Evolutionary conservation across 92 coral and sea anemone species (phyloP), one percentile per base, ranked within the genome.

Genomic region (Parazoanthus atlanticus): DNA sequence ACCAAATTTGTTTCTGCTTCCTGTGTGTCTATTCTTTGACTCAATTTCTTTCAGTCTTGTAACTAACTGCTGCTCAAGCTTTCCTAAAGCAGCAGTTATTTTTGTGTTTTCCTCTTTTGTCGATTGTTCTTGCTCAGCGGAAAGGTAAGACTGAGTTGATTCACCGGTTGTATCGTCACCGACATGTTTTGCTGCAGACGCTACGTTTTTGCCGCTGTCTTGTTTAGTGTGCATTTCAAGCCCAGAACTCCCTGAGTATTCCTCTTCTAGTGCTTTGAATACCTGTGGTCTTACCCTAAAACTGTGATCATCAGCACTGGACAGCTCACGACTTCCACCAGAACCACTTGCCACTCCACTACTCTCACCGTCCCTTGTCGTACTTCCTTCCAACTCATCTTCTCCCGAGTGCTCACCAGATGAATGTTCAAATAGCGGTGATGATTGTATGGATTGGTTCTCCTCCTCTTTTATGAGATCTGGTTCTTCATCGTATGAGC

Each of bases 41-140:
- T 84, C 87, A 23, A 84, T 84, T 84, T 84, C 87, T 70, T 70
- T 70, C 13, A 84, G 23, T 30, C 87, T 84, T 70, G 87, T 16
- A 9, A 84, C 78, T 49, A 84, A 69, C 64, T 84, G 87, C 64
- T 84, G 87, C 67, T 84, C 87, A 3, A 84, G 64, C 31, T 84
- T 70, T 13, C 77, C 87, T 70, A 84, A 70, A 70, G 87, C 78
- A 38, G 87, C 41, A 69, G 87, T 70, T 67, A 84, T 26, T n/a
- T 41, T 84, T 41, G 65, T 43, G 69, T 84, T 84, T 13, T 84
- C 78, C 11, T 70, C 78, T 84, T 70, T 49, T 11, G 78, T 26
- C 30, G 76, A 65, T 26, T 82, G 76, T 13, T 82, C 38, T 15
- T 82, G 76, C 10, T 82, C 76, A 36, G 54, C 21, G 58, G 85